Evolutionary conservation across 2,888 invertebrate genomes (phyloP).

Genomic region (Hydraecia micacea): DNA sequence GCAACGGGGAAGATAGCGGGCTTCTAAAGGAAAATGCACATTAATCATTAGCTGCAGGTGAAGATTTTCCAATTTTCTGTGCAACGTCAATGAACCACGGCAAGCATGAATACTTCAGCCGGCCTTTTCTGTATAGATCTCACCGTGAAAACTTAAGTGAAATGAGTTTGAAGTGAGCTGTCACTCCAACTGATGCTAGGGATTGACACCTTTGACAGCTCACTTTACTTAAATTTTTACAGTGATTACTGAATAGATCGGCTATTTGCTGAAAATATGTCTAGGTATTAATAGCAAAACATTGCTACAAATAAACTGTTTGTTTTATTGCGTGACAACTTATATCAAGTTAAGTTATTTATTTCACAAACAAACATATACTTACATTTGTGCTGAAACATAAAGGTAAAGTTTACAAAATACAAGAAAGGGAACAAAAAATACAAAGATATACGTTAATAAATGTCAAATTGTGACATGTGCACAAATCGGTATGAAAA

Average conservation of each 20-base stretch:
- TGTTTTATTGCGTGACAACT: background rate
- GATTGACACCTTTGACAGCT: background rate
- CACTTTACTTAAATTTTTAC: too few species aligned
- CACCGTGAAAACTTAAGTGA: background rate
- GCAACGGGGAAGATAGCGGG: constrained; percentile 68
- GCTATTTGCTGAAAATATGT: background rate
- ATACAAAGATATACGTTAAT: background rate
- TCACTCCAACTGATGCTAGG: background rate
- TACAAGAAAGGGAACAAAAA: background rate
- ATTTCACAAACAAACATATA: background rate
- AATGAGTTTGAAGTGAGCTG: background rate
- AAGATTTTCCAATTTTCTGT: background rate
- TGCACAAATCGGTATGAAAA: background rate
- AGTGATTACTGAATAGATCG: too few species aligned
- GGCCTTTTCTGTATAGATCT: background rate
- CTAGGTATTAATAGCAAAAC: too few species aligned
- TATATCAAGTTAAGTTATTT: background rate
- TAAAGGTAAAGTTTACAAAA: background rate
- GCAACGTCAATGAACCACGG: background rate
- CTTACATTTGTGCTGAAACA: background rate
- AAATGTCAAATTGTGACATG: background rate
- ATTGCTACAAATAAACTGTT: background rate
- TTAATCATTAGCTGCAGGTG: background rate
- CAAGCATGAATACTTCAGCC: background rate
- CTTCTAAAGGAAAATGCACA: constrained; percentile 53